Base-by-base conservation (phyloP, 2,113 vertebrate species). In the Eleginops maclovinus region DNA sequence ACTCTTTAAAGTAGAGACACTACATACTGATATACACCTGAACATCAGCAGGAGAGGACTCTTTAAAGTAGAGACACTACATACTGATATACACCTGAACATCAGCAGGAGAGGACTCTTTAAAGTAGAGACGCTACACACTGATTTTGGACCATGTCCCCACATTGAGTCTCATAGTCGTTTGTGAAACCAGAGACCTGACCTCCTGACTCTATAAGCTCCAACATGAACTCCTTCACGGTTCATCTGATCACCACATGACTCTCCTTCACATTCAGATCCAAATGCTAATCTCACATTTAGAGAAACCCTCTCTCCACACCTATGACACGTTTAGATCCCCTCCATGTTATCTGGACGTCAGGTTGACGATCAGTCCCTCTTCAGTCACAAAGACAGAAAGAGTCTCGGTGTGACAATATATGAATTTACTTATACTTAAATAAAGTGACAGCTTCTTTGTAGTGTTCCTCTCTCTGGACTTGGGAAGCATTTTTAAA, bases 241-340 rank as follows among this genome's bases (percentile, higher is more conserved):
- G 40, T 24, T 63, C 69, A 53, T 31, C 0, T 15, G 50, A 9
- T 31, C 0, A 36, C 10, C 78, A 79, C 83, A 82, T 83, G 80
- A 87, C 74, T 61, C 41, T 0, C n/a, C 15, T 61, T 72, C 26
- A 60, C 54, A 31, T 64, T 61, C 36, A 36, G 31, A 36, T 8
- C 31, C 31, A 36, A 31, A 31, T 31, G 31, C 31, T 31, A 31
- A 36, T 36, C 31, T 8, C 31, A 36, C 56, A 47, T 26, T 15
- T 36, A 21, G 43, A 43, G 40, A 24, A 36, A 10, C 43, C 3
- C 14, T 5, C 2, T 55, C 28, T 47, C 19, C 40, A 70, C 28
- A 41, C 47, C 21, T 43, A 3, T 43, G 28, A 49, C 26, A 41
- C 4, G 12, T 59, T 77, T 28, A 8, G 9, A 36, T 19, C 10